phyloP scores from a whole-genome alignment of 2,113 vertebrate species.

The Propithecus coquereli region DNA sequence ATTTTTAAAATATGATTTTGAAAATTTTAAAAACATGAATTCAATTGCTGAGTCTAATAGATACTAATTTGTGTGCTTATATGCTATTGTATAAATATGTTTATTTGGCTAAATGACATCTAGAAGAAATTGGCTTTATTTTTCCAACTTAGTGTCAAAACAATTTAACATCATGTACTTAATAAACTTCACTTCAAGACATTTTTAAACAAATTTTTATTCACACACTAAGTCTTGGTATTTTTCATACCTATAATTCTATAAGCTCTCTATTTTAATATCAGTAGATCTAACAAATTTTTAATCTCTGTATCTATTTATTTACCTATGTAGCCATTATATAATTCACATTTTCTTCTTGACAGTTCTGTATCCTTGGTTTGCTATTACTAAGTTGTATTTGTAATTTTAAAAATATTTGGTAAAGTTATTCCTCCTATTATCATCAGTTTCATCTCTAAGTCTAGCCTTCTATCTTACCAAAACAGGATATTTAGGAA shows the following conservation, averaged over 20 bases:
- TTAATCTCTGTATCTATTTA: too few relatives aligned
- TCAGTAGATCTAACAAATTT: too few relatives aligned
- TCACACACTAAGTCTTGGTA: too few relatives aligned
- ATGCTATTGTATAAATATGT: background rate
- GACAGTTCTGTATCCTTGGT: background rate
- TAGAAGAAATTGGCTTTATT: background rate
- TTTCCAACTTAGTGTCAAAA: background rate
- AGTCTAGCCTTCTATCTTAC: background rate
- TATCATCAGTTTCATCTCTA: background rate
- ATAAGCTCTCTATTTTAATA: too few relatives aligned
- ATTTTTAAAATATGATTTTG: too few relatives aligned
- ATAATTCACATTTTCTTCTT: background rate
- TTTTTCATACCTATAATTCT: too few relatives aligned
- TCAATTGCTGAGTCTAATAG: background rate
- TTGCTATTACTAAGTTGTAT: background rate
- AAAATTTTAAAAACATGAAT: background rate
- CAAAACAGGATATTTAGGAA: background rate
- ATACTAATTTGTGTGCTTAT: background rate
- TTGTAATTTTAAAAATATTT: background rate
- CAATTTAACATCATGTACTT: background rate
- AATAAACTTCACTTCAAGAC: background rate
- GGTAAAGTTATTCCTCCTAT: background rate
- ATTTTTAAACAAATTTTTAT: background rate
- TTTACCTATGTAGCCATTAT: background rate
- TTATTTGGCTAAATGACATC: background rate